These are phyloP conservation scores for Zeus faber DNA, from an alignment of 2,113 vertebrate genomes.

Conservation along the genomic window DNA sequence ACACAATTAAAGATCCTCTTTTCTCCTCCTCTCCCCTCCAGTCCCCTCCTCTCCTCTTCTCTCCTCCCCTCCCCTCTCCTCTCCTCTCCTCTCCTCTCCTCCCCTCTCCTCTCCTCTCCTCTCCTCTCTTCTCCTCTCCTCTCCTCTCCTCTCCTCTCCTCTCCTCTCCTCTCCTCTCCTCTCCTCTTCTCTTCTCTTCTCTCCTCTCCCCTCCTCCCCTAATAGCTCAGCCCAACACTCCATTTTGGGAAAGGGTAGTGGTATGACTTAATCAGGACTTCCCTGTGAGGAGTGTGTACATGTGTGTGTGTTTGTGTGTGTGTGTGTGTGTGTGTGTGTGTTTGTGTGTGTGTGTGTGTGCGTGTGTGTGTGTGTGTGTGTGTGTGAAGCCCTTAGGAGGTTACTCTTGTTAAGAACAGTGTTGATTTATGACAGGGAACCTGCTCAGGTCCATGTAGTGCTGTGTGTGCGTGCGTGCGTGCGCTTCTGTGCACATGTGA, in stretches of 20 bases:
- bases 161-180: too few relatives aligned
- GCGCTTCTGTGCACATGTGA: not conserved
- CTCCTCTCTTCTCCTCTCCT: not conserved
- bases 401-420: conserved; percentile 16
- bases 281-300: conserved; percentile 45
- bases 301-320: not conserved
- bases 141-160: not conserved
- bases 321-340: conserved; percentile 8
- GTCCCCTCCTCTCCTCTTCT: not conserved
- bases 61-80: not conserved
- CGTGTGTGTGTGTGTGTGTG: conserved; percentile 9
- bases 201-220: not conserved
- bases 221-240: conserved; percentile 31
- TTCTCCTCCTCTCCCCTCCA: not conserved
- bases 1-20: not conserved
- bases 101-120: not conserved
- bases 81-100: not conserved
- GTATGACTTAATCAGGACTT: conserved; percentile 67
- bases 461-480: not conserved
- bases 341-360: not conserved
- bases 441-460: conserved; percentile 25
- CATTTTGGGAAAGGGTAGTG: conserved; percentile 46
- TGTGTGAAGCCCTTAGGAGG: conserved; percentile 7
- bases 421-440: conserved; percentile 47
- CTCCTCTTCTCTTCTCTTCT: not conserved